A percentile compares a stretch with the other conserved stretches of the same genome.
Evolutionary conservation across 1,140 invertebrate genomes (phyloP).

Genomic region (Drosophila pectinifera): DNA sequence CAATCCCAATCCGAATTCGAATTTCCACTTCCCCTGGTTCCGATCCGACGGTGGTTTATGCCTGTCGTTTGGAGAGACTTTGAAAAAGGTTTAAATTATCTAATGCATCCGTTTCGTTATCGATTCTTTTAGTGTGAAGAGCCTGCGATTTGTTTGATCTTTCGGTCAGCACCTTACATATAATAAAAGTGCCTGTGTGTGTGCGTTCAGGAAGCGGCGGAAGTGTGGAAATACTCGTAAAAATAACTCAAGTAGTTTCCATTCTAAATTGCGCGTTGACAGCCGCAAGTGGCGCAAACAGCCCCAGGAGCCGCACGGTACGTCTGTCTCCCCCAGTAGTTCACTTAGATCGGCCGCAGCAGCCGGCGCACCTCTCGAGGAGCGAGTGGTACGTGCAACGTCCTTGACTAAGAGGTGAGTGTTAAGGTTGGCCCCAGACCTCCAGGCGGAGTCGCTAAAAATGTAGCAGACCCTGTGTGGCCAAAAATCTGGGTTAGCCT

Average conservation of each 20-base stretch:
- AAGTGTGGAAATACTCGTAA: slow-evolving; percentile 68
- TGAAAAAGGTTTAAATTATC: slow-evolving; percentile 66
- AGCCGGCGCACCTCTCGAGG: slow-evolving; percentile 39
- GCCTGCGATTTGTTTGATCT: slow-evolving; percentile 68
- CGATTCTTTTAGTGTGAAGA: slow-evolving; percentile 65
- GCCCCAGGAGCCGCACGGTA: slow-evolving; percentile 50
- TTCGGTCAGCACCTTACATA: slow-evolving; percentile 24
- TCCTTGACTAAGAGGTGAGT: slow-evolving; percentile 78
- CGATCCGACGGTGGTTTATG: no score
- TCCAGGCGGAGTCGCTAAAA: slow-evolving; percentile 17
- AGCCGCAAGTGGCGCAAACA: slow-evolving; percentile 63
- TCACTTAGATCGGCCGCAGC: slow-evolving; percentile 25
- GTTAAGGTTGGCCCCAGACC: slow-evolving; percentile 56
- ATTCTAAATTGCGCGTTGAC: slow-evolving; percentile 70
- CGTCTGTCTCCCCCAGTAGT: slow-evolving; percentile 41
- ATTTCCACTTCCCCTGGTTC: background rate
- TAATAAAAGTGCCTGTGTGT: slow-evolving; percentile 33
- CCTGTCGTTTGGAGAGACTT: slow-evolving; percentile 44
- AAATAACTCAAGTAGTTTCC: slow-evolving; percentile 72
- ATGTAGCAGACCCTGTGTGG: slow-evolving; percentile 7
- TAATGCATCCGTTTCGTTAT: slow-evolving; percentile 79
- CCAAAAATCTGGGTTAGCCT: slow-evolving; percentile 25
- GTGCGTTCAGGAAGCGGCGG: slow-evolving; percentile 31
- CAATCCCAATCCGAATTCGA: background rate
- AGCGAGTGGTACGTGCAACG: slow-evolving; percentile 52